phyloP scores from a whole-genome alignment of 2,113 vertebrate genomes.

The Pao palembangensis region DNA sequence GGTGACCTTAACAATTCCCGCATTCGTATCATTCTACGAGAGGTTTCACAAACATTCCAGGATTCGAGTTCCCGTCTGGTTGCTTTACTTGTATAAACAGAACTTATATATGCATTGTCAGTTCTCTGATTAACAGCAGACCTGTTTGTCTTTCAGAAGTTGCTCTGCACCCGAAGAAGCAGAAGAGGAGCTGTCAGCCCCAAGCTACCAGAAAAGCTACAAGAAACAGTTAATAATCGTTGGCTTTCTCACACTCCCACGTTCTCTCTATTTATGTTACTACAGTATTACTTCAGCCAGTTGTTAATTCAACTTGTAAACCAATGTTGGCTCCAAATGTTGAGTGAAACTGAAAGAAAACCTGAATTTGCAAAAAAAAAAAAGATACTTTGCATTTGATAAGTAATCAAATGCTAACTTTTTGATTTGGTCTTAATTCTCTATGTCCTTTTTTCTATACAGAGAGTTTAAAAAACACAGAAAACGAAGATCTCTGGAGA shows the following conservation, averaged over 20 bases:
- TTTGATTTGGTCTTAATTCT: neutral
- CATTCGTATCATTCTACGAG: no score
- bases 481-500: conserved; percentile 54
- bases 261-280: conserved; percentile 23
- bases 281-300: neutral
- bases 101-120: no score
- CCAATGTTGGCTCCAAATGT: no score
- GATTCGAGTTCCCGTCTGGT: no score
- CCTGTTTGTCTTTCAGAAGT: conserved; percentile 61
- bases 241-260: conserved; percentile 9
- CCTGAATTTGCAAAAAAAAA: no score
- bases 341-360: no score
- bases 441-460: conserved; percentile 7
- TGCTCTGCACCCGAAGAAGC: conserved; percentile 77
- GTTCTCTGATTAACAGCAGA: neutral
- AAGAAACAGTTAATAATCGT: conserved; percentile 77
- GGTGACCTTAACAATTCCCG: conserved; percentile 44
- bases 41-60: no score
- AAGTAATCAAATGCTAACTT: no score
- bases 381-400: no score
- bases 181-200: conserved; percentile 69
- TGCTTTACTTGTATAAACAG: neutral
- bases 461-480: conserved; percentile 49
- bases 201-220: conserved; percentile 73
- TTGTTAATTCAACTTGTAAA: no score